These are phyloP conservation scores for Nebria salina DNA, from an alignment of 2,888 invertebrate species.

Conservation along the genomic window DNA sequence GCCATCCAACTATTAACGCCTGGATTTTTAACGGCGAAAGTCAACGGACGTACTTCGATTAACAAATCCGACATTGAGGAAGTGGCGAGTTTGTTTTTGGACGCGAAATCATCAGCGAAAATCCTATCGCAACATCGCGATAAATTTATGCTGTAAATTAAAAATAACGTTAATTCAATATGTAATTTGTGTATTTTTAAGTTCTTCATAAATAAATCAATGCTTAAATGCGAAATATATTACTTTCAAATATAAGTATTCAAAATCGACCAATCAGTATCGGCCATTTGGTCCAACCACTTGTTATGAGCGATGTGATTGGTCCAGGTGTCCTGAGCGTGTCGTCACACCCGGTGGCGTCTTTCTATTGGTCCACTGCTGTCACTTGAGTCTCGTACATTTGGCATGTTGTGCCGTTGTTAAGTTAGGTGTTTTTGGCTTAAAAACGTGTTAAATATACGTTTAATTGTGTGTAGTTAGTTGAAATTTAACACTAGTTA, in stretches of 20 bases:
- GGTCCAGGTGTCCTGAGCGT: slow-evolving; percentile 51
- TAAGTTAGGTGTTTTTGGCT: slow-evolving; percentile 15
- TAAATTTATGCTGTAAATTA: slow-evolving; percentile 85
- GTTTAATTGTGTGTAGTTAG: slow-evolving; percentile 17
- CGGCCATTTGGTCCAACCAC: slow-evolving; percentile 57
- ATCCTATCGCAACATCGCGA: slow-evolving; percentile 89
- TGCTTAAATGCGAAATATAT: not conserved
- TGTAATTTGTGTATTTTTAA: not conserved
- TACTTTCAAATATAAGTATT: not conserved
- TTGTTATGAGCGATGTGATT: slow-evolving; percentile 48
- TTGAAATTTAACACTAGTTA: slow-evolving; percentile 9
- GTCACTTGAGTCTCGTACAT: not conserved
- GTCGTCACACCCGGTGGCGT: slow-evolving; percentile 59
- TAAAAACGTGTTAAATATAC: slow-evolving; percentile 21
- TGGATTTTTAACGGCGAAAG: slow-evolving; percentile 85
- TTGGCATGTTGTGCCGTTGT: not conserved
- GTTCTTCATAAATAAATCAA: not conserved
- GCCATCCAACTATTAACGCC: slow-evolving; percentile 96
- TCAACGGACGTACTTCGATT: slow-evolving; percentile 84
- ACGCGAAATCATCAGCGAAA: slow-evolving; percentile 95
- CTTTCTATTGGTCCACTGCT: slow-evolving; percentile 53
- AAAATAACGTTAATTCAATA: not conserved
- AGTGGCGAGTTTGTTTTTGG: slow-evolving; percentile 87
- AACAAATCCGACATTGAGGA: slow-evolving; percentile 85
- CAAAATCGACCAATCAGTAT: slow-evolving; percentile 53